Base-by-base conservation (phyloP, 2,888 invertebrate genomes). In the Lithophane ornitopus region DNA sequence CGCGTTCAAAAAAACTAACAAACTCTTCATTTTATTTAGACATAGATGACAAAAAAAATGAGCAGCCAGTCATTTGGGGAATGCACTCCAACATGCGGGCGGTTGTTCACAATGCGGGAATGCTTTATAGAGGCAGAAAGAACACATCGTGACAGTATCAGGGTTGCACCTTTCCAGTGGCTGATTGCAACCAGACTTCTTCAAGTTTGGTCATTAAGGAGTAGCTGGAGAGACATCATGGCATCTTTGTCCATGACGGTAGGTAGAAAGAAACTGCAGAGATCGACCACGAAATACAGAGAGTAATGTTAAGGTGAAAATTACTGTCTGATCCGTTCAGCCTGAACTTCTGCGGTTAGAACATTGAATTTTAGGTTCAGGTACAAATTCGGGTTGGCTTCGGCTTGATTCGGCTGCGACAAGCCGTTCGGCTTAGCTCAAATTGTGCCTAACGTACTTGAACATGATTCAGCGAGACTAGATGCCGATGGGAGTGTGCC, bases 51-150 rank as follows among this genome's bases (percentile, higher is more conserved):
- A 6, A 16, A 46, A 19, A 46, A 41, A 62, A 44, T 58, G 28
- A 70, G 52, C 74, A 22, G 12, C 14, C 12, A 68, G 19, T 41
- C 0, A 81, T 74, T 68, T 58, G 8, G 3, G 4, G 28, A 28
- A 73, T 67, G 61, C 22, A 8, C 1, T 19, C 1, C 56, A 76
- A 61, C 65, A 82, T 81, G 58, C 81, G 81, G 81, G 82, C 49
- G 41, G 52, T 52, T 44, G 1, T 39, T 34, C 8, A 44, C 34
- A 7, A 80, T 80, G 56, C 61, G 72, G 65, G 78, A 72, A 66
- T 61, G 54, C n/a, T 78, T 70, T 44, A 56, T 46, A 12, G 34
- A 49, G 8, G n/a, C 12, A 34, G 69, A 78, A 26, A 34, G 69
- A 78, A 26, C 63, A 19, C 34, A 14, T 62, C 3, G n/a, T 34